Evolutionary conservation across 2,797 vertebrate genomes (phyloP).

Genomic region (Pitangus sulphuratus): DNA sequence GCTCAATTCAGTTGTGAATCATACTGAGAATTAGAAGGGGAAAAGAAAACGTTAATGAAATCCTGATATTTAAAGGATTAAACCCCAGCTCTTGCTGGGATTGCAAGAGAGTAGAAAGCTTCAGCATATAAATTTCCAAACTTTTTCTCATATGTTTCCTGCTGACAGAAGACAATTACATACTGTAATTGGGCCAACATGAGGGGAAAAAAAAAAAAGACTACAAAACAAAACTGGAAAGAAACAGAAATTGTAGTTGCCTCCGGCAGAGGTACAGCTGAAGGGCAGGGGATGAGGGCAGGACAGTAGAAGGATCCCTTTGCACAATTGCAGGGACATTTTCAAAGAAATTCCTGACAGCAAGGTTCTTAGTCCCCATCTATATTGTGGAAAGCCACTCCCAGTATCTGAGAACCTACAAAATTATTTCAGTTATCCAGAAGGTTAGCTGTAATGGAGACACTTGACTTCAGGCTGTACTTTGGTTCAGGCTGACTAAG

Average conservation of each 20-base stretch:
- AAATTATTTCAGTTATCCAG: not conserved
- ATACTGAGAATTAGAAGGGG: not conserved
- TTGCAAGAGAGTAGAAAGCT: not conserved
- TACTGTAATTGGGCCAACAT: not conserved
- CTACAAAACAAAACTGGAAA: not conserved
- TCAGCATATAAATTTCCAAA: not conserved
- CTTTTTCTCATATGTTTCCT: not conserved
- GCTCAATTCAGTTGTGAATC: conserved; percentile 33
- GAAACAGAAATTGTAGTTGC: not conserved
- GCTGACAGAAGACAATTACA: not conserved
- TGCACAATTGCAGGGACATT: not conserved
- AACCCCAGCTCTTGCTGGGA: not conserved
- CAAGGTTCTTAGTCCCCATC: not conserved
- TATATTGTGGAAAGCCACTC: not conserved
- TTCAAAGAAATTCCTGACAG: not conserved
- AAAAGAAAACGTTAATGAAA: conserved; percentile 14
- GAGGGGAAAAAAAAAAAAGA: not conserved
- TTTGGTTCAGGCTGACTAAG: not conserved
- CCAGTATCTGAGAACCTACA: not conserved
- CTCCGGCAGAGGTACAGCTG: not conserved
- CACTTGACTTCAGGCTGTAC: not conserved
- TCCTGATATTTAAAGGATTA: conserved; percentile 36
- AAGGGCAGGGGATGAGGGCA: not conserved
- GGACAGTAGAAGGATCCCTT: not conserved
- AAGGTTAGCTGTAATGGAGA: not conserved